Percentiles rank a stretch among this genome's conserved stretches.
These are phyloP conservation scores for Hiodon alosoides DNA, from an alignment of 2,113 vertebrate genomes.

Conservation along the genomic window DNA sequence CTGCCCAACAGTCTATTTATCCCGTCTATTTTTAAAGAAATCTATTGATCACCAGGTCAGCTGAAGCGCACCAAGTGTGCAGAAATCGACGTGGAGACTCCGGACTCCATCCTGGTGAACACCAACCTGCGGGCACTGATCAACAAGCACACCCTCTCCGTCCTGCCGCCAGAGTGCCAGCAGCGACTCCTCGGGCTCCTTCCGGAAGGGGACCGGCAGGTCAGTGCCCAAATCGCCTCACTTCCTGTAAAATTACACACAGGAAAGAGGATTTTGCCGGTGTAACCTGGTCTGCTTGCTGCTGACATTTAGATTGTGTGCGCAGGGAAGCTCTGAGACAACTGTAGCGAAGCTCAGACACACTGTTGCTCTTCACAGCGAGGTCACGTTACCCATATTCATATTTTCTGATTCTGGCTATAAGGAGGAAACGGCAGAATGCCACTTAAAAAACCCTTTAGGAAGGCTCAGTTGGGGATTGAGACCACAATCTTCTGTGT, in stretches of 20 bases:
- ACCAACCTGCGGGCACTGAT: conserved; percentile 92
- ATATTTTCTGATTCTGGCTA: too few species aligned
- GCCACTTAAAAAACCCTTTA: background rate
- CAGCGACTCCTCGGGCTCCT: conserved; percentile 84
- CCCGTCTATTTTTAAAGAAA: background rate
- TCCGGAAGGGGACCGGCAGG: conserved; percentile 91
- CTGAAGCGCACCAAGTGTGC: conserved; percentile 81
- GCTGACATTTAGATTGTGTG: background rate
- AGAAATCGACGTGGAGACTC: conserved; percentile 95
- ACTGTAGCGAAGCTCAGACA: background rate
- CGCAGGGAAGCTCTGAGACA: background rate
- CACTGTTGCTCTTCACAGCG: background rate
- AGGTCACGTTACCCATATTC: background rate
- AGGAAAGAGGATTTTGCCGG: background rate
- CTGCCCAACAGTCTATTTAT: background rate
- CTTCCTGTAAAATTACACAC: background rate
- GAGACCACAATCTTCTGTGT: background rate
- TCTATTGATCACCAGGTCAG: conserved; percentile 67
- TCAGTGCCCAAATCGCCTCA: conserved; percentile 34
- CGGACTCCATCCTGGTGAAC: conserved; percentile 96
- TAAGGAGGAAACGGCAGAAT: background rate
- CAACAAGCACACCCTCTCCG: conserved; percentile 91
- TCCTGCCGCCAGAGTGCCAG: conserved; percentile 80
- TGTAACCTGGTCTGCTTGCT: background rate
- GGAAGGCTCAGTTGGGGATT: background rate